These are phyloP conservation scores for Strigamia maritima DNA, from an alignment of 2,888 invertebrate species.

Conservation along the genomic window DNA sequence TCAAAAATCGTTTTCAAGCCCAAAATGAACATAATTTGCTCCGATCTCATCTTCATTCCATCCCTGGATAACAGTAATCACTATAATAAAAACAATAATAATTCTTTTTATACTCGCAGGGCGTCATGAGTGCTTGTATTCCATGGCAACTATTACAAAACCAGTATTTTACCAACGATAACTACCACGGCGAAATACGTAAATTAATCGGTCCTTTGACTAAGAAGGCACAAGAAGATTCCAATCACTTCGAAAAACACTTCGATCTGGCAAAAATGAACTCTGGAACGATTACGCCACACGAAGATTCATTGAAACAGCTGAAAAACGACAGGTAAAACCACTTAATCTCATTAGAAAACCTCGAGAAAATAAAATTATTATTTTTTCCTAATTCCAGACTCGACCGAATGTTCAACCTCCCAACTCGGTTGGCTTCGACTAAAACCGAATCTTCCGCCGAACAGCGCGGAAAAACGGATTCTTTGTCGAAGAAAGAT, in stretches of 20 bases:
- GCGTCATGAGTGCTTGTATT: slow-evolving; percentile 91
- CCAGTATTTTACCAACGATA: slow-evolving; percentile 77
- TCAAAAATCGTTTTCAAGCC: no score
- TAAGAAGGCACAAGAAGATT: neutral
- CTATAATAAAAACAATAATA: neutral
- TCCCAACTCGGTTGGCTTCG: neutral
- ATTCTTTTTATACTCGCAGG: slow-evolving; percentile 57
- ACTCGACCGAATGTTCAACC: neutral
- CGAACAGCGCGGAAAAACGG: neutral
- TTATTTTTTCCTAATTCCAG: neutral
- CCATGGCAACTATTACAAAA: slow-evolving; percentile 87
- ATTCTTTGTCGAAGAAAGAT: neutral
- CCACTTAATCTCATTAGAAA: slow-evolving; percentile 24
- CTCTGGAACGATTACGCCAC: neutral
- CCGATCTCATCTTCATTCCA: no score
- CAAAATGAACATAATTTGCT: no score
- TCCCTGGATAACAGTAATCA: no score
- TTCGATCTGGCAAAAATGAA: neutral
- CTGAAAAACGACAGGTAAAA: slow-evolving; percentile 6
- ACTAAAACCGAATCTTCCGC: neutral
- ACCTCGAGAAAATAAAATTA: neutral
- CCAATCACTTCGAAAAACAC: neutral
- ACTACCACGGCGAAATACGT: neutral
- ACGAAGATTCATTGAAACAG: neutral
- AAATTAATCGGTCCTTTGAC: neutral